phyloP scores from a whole-genome alignment of 1,140 invertebrate genomes.

The Drosophila hydei region DNA sequence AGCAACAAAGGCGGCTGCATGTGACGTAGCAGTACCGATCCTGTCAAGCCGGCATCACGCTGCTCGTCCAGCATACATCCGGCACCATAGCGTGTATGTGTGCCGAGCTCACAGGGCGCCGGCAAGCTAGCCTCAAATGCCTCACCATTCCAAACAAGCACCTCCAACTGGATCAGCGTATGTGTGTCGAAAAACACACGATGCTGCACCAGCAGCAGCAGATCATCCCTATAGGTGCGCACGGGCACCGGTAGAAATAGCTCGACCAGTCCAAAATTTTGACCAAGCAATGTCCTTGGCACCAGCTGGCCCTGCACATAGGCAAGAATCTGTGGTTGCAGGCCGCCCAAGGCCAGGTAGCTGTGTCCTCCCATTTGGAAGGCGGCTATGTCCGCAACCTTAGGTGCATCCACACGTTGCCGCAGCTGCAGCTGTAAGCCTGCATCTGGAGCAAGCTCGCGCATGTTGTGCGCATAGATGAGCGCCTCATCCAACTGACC shows the following conservation, averaged over 20 bases:
- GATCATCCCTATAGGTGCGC: slow-evolving; percentile 84
- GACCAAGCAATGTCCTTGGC: slow-evolving; percentile 74
- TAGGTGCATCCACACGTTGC: slow-evolving; percentile 43
- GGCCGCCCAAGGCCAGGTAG: slow-evolving; percentile 84
- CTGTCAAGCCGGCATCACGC: slow-evolving; percentile 65
- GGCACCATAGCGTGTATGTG: slow-evolving; percentile 64
- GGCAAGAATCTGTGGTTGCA: slow-evolving; percentile 81
- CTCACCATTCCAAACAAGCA: slow-evolving; percentile 84
- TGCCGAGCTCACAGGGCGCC: slow-evolving; percentile 79
- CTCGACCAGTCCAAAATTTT: slow-evolving; percentile 77
- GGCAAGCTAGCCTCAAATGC: slow-evolving; percentile 84
- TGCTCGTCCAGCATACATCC: slow-evolving; percentile 83
- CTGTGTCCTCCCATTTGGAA: slow-evolving; percentile 84
- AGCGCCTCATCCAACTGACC: slow-evolving; percentile 57
- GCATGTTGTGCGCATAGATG: slow-evolving; percentile 58
- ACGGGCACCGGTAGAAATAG: slow-evolving; percentile 84
- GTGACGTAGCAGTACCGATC: slow-evolving; percentile 66
- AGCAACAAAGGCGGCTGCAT: slow-evolving; percentile 75
- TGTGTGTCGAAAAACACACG: slow-evolving; percentile 83
- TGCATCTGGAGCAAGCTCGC: slow-evolving; percentile 3
- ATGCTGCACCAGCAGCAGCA: slow-evolving; percentile 85
- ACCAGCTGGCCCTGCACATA: slow-evolving; percentile 72
- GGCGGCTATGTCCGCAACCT: slow-evolving; percentile 48
- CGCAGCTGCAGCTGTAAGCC: slow-evolving; percentile 51
- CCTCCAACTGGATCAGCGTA: slow-evolving; percentile 82